A percentile compares a stretch with the other conserved stretches of the same genome.
phyloP scores from a whole-genome alignment of 2,113 vertebrate genomes.

The Macquaria australasica region DNA sequence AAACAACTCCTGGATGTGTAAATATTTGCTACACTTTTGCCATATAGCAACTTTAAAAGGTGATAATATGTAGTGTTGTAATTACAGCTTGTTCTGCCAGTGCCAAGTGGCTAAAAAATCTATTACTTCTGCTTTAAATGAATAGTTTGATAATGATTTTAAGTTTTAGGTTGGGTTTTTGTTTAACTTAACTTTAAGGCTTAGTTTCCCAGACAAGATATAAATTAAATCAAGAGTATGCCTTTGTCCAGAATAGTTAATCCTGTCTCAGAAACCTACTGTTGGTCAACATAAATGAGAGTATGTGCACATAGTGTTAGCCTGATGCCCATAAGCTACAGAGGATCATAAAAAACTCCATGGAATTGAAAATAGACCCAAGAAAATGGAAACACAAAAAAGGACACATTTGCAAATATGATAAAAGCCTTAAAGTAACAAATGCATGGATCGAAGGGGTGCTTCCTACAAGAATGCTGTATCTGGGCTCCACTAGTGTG shows the following conservation, averaged over 20 bases:
- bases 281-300: background rate
- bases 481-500: background rate
- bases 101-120: background rate
- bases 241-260: background rate
- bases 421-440: background rate
- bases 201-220: background rate
- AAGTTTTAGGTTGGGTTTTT: background rate
- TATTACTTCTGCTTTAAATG: background rate
- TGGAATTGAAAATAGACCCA: background rate
- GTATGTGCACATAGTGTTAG: background rate
- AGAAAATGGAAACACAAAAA: background rate
- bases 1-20: background rate
- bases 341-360: background rate
- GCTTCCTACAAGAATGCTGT: background rate
- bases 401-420: background rate
- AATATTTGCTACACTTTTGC: background rate
- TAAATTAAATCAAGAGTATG: too few species aligned
- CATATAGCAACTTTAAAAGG: too few species aligned
- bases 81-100: background rate
- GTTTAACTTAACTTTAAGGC: background rate
- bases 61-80: background rate
- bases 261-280: background rate
- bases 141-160: background rate
- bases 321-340: background rate
- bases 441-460: background rate